Percentiles rank a stretch among this genome's conserved stretches.
Conservation (phyloP, 2,113 vertebrate species). For the Apteryx owenii region DNA sequence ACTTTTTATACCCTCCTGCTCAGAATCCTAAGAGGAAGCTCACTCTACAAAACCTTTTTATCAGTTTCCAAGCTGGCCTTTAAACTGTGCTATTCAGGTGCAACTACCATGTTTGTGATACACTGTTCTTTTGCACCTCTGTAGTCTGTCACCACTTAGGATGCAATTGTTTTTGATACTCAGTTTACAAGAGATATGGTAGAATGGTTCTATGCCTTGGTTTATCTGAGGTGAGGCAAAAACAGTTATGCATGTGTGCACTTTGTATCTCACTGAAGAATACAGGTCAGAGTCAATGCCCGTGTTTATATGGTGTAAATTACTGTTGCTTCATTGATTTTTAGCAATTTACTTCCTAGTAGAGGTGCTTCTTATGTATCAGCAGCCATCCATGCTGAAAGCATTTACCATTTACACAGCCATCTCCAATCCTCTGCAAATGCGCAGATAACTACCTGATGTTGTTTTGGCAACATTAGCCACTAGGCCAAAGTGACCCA, state of each 20-base stretch:
- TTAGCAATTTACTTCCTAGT: background rate
- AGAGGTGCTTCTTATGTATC: background rate
- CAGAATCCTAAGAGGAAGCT: background rate
- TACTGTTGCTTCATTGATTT: background rate
- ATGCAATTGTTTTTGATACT: background rate
- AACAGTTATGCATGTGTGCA: background rate
- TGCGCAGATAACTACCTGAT: rapidly evolving
- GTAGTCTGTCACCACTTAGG: background rate
- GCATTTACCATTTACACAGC: rapidly evolving
- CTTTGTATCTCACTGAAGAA: background rate
- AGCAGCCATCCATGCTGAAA: background rate
- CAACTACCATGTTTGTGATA: background rate
- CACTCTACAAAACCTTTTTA: background rate
- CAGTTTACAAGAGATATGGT: background rate
- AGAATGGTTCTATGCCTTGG: background rate
- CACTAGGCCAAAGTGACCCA: background rate
- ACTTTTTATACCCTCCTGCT: background rate
- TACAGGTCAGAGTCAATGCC: background rate
- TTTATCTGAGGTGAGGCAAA: background rate
- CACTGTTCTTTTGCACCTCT: rapidly evolving
- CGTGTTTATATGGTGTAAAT: background rate
- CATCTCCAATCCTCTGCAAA: background rate
- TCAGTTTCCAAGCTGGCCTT: background rate
- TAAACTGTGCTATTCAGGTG: background rate
- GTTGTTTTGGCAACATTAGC: background rate